phyloP scores from a whole-genome alignment of 2,888 invertebrate species.

The Rhingia campestris region DNA sequence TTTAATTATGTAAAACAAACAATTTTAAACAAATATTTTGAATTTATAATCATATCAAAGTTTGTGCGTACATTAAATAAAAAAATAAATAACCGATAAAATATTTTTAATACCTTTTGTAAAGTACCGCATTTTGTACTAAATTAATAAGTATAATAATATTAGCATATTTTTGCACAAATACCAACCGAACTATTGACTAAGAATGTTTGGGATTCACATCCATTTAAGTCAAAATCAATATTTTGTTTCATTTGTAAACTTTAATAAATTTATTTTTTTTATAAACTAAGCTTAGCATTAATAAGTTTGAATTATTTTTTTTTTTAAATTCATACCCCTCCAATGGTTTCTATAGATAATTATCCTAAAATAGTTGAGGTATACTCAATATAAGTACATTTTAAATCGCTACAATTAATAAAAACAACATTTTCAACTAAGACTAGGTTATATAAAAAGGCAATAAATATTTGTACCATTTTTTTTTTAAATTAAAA shows the following conservation, averaged over 20 bases:
- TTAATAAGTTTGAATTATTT: no score
- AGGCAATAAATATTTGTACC: no score
- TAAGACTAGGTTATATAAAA: no score
- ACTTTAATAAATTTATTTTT: no score
- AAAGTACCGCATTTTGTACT: slow-evolving; percentile 66
- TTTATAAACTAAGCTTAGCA: no score
- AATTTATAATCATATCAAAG: slow-evolving; percentile 68
- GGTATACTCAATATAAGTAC: no score
- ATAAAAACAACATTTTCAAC: no score
- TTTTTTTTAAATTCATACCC: no score
- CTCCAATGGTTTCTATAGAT: no score
- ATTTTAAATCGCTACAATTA: no score
- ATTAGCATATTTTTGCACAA: slow-evolving; percentile 37
- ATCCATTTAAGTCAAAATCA: background rate
- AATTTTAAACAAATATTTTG: slow-evolving; percentile 41
- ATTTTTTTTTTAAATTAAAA: no score
- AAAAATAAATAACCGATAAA: slow-evolving; percentile 34
- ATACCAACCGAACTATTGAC: slow-evolving; percentile 21
- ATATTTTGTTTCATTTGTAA: background rate
- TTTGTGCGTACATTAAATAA: slow-evolving; percentile 48
- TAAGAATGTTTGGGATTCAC: background rate
- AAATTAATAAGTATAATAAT: slow-evolving; percentile 35
- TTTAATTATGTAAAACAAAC: slow-evolving; percentile 52
- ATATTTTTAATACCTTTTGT: slow-evolving; percentile 69
- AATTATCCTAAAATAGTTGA: no score